Evolutionary conservation across 1,140 invertebrate genomes (phyloP), one percentile per base, ranked within the genome.

Genomic region (Leptopilina boulardi): DNA sequence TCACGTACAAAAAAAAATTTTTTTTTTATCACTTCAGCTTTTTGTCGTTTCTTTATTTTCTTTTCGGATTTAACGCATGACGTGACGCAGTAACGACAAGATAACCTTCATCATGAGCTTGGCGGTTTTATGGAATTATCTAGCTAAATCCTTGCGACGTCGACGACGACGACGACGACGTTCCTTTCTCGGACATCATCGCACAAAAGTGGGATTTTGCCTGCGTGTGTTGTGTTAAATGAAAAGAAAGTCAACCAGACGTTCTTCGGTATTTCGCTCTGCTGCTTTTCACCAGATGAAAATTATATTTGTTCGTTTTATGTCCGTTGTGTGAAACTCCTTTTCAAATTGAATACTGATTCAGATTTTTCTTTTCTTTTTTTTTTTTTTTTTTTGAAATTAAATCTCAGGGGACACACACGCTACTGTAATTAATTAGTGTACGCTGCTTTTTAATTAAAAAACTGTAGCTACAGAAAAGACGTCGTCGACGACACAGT

Each of bases 31-130:
- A 23, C 10, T n/a, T 66, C 23, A 10, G 9, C 10, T 26, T 66
- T 30, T 66, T n/a, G 44, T 47, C 44, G 13, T n/a, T 66, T 18
- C 11, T 56, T 21, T 66, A 66, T 66, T 66, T 66, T 66, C 21
- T 30, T 66, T 66, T 3, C n/a, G 56, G 26, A 15, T 30, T 66
- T 21, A 66, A 66, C 56, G 56, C 56, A 26, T 15, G 56, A 66
- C 21, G 26, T 13, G 10, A 66, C 13, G 15, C 56, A 21, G 56
- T 66, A 66, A 66, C 56, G 56, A 66, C 56, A 66, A 26, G 56
- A 66, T 66, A 66, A 66, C 56, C 56, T 66, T 66, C 56, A 21
- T 66, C 56, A 66, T 66, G 56, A 66, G 56, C 21, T 66, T 66
- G 21, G 56, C 23, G 56, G 56, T 66, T 66, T 66, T 66, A 11